A percentile compares a stretch with the other conserved stretches of the same genome.
Evolutionary conservation across 2,113 vertebrate species (phyloP).

Genomic region (Mola mola): DNA sequence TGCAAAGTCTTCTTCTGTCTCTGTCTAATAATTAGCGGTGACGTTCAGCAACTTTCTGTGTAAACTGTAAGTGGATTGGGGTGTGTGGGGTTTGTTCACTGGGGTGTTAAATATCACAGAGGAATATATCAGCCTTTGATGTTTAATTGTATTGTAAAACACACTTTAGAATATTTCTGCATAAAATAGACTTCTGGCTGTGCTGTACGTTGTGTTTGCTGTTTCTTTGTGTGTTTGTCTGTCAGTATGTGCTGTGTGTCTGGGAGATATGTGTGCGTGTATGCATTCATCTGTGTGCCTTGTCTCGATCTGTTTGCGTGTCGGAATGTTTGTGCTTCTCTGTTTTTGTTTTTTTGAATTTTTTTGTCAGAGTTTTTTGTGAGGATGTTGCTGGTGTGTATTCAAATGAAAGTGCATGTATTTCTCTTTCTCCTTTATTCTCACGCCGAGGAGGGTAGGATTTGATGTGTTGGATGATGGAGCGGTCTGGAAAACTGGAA

Average conservation of each 20-base stretch:
- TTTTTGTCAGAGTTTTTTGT: conserved; percentile 49
- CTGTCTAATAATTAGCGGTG: conserved; percentile 80
- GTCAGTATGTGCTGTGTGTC: conserved; percentile 63
- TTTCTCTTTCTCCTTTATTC: conserved; percentile 62
- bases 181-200: conserved; percentile 80
- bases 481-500: conserved; percentile 75
- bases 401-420: conserved; percentile 71
- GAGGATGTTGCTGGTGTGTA: conserved; percentile 73
- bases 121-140: conserved; percentile 86
- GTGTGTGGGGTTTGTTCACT: conserved; percentile 76
- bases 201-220: conserved; percentile 74
- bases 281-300: conserved; percentile 50
- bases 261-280: conserved; percentile 47
- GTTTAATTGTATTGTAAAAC: conserved; percentile 87
- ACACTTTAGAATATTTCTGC: conserved; percentile 85
- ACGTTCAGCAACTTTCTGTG: conserved; percentile 78
- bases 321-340: conserved; percentile 68
- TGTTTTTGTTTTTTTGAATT: conserved; percentile 7
- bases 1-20: conserved; percentile 76
- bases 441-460: conserved; percentile 55
- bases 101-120: conserved; percentile 83
- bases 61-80: conserved; percentile 71
- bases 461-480: conserved; percentile 77
- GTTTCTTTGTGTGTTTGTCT: conserved; percentile 75
- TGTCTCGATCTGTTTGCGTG: conserved; percentile 62